These are phyloP conservation scores for Heteromyza rotundicornis DNA, from an alignment of 2,888 invertebrate genomes.

Conservation along the genomic window DNA sequence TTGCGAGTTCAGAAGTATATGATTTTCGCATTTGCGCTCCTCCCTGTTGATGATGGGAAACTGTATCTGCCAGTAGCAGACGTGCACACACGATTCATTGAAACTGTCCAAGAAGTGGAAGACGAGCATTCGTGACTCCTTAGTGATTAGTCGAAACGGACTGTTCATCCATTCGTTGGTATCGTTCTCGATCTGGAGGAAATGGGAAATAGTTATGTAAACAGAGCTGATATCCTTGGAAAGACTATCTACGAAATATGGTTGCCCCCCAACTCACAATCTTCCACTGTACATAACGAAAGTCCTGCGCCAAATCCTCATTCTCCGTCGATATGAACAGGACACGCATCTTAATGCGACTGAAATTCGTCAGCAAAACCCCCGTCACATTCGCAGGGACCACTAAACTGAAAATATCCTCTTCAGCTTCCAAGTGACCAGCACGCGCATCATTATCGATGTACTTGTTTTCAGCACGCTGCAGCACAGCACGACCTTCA, in stretches of 20 bases:
- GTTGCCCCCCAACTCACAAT: constrained; percentile 58
- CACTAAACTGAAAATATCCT: constrained; percentile 54
- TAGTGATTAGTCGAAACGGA: constrained; percentile 50
- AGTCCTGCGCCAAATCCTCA: constrained; percentile 56
- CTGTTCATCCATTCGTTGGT: constrained; percentile 52
- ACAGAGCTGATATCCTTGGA: no score
- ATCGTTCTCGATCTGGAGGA: constrained; percentile 55
- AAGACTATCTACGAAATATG: no score
- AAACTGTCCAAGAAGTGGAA: constrained; percentile 53
- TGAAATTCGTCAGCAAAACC: constrained; percentile 53
- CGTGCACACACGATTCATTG: constrained; percentile 52
- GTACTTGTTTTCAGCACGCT: constrained; percentile 49
- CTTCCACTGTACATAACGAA: constrained; percentile 61
- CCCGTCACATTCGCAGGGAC: constrained; percentile 60
- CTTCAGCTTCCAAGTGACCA: constrained; percentile 44
- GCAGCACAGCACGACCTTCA: constrained; percentile 43
- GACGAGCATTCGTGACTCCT: constrained; percentile 57
- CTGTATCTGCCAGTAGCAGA: constrained; percentile 49
- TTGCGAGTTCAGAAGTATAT: constrained; percentile 47
- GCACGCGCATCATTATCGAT: constrained; percentile 47
- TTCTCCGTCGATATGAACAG: constrained; percentile 58
- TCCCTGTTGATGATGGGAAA: constrained; percentile 45
- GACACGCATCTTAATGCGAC: constrained; percentile 55
- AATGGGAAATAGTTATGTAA: not conserved
- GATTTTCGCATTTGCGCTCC: constrained; percentile 47